Percentiles rank a stretch among this genome's conserved stretches.
These are phyloP conservation scores for Nematopogon swammerdamellus DNA, from an alignment of 2,888 invertebrate species.

Conservation along the genomic window DNA sequence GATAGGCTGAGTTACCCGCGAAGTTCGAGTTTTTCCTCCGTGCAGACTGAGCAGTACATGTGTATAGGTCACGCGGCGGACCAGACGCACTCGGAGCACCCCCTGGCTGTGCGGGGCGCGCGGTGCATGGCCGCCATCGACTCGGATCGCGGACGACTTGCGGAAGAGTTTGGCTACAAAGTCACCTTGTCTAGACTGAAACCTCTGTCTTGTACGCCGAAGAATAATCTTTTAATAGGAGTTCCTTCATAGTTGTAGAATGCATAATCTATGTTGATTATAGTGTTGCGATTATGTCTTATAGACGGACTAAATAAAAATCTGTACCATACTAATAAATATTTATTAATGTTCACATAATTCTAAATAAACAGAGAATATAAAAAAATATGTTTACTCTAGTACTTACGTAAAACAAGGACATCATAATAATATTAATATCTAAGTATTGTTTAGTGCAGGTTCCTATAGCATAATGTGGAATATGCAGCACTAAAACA, in stretches of 20 bases:
- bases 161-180: slow-evolving; percentile 71
- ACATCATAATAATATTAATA: too few species aligned
- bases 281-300: background rate
- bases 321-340: background rate
- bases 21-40: slow-evolving; percentile 58
- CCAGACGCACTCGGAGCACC: slow-evolving; percentile 78
- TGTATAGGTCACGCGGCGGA: slow-evolving; percentile 88
- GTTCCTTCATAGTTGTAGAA: slow-evolving; percentile 25
- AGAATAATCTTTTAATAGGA: slow-evolving; percentile 85
- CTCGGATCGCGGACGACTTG: slow-evolving; percentile 75
- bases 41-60: slow-evolving; percentile 64
- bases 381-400: too few species aligned
- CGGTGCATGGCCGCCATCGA: slow-evolving; percentile 88
- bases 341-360: background rate
- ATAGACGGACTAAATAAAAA: slow-evolving; percentile 14
- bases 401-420: too few species aligned
- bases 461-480: too few species aligned
- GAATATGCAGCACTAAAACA: too few species aligned
- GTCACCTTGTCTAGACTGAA: slow-evolving; percentile 73
- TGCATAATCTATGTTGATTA: slow-evolving; percentile 3
- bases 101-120: slow-evolving; percentile 71
- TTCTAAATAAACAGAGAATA: too few species aligned
- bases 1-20: slow-evolving; percentile 80
- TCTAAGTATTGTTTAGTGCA: too few species aligned
- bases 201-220: slow-evolving; percentile 84